phyloP scores from a whole-genome alignment of 2,888 invertebrate species.

The Phorcus lineatus region DNA sequence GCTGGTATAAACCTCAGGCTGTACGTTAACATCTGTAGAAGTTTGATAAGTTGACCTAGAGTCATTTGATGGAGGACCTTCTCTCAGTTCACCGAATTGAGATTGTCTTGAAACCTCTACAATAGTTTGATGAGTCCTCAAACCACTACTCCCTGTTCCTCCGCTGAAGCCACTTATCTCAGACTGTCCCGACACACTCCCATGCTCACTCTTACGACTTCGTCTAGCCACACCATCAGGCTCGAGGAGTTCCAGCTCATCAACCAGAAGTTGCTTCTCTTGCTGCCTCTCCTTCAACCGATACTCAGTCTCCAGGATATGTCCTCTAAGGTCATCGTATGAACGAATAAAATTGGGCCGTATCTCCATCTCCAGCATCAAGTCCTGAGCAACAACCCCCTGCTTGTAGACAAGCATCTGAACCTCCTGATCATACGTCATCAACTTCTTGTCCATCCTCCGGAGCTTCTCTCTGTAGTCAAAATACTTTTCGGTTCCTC shows the following conservation, averaged over 20 bases:
- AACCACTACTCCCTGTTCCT: not conserved
- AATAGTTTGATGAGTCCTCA: not conserved
- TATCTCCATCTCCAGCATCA: slow-evolving; percentile 61
- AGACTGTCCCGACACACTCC: not conserved
- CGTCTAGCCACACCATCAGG: not conserved
- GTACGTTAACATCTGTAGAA: not conserved
- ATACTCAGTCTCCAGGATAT: slow-evolving; percentile 44
- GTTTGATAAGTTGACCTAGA: not conserved
- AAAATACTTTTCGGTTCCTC: slow-evolving; percentile 33
- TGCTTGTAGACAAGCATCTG: slow-evolving; percentile 62
- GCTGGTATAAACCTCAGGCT: no score
- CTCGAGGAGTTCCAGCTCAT: slow-evolving; percentile 12
- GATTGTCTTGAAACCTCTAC: no score
- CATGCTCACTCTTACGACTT: slow-evolving; percentile 12
- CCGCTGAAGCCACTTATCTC: not conserved
- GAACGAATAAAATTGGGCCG: slow-evolving; percentile 67
- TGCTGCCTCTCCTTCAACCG: not conserved
- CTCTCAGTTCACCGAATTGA: no score
- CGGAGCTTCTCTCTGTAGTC: slow-evolving; percentile 15
- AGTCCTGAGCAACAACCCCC: slow-evolving; percentile 61
- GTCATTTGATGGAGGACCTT: no score
- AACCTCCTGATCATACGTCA: slow-evolving; percentile 45
- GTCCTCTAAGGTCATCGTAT: slow-evolving; percentile 53
- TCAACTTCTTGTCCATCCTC: slow-evolving; percentile 4
- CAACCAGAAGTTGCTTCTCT: slow-evolving; percentile 6